Conservation (phyloP, 37 sponge, comb jelly and placozoan species). For the Oopsacas minuta region DNA sequence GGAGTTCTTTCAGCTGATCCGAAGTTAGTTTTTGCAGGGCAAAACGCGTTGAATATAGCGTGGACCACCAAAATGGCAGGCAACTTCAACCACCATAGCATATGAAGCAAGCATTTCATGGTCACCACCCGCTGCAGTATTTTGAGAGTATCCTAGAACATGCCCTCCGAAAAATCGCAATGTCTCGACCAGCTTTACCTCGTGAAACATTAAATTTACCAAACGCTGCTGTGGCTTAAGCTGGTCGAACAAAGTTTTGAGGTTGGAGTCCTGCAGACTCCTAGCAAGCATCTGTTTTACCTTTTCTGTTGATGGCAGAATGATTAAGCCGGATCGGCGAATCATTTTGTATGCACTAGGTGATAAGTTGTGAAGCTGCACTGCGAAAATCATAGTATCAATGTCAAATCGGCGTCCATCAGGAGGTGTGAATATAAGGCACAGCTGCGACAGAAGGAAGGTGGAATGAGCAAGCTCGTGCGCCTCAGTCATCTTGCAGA, state of each 20-base stretch:
- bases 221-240: constrained; percentile 18
- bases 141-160: constrained; percentile 16
- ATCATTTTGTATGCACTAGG: constrained; percentile 14
- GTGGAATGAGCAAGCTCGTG: constrained; percentile 19
- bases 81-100: constrained; percentile 19
- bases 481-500: constrained; percentile 17
- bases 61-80: constrained; percentile 19
- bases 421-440: constrained; percentile 9
- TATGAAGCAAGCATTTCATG: constrained; percentile 6
- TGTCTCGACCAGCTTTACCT: constrained; percentile 17
- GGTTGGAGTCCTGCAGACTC: constrained; percentile 19
- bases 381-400: constrained; percentile 14
- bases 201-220: constrained; percentile 17
- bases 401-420: constrained; percentile 17
- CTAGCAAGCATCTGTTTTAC: constrained; percentile 17
- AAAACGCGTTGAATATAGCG: constrained; percentile 18
- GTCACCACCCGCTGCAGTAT: constrained; percentile 19
- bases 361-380: constrained; percentile 18
- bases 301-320: constrained; percentile 19
- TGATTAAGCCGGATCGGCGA: neutral
- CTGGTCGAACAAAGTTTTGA: constrained; percentile 17
- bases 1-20: constrained; percentile 19
- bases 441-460: constrained; percentile 15
- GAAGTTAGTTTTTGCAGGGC: constrained; percentile 19
- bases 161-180: constrained; percentile 15